These are phyloP conservation scores for Palythoa heliodiscus DNA, from an alignment of 92 coral and sea anemone species.

Conservation along the genomic window DNA sequence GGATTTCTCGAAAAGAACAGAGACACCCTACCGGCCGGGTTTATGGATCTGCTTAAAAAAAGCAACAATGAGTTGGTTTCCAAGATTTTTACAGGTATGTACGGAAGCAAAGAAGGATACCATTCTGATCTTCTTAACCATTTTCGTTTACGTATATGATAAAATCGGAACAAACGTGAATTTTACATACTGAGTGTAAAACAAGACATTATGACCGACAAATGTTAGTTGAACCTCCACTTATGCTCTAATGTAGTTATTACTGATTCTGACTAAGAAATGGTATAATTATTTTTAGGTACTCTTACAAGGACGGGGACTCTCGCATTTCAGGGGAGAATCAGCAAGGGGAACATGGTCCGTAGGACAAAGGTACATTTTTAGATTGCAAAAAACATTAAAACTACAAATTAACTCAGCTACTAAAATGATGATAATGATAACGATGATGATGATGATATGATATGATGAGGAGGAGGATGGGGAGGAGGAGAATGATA, in stretches of 20 bases:
- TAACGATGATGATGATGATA: neutral
- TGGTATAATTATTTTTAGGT: conserved; percentile 38
- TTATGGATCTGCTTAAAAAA: conserved; percentile 67
- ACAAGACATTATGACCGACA: too few species aligned
- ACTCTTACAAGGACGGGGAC: conserved; percentile 82
- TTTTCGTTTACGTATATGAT: too few species aligned
- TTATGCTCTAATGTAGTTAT: too few species aligned
- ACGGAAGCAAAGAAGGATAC: too few species aligned
- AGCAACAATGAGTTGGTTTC: conserved; percentile 73
- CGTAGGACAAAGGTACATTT: conserved; percentile 57
- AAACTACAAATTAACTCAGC: too few species aligned
- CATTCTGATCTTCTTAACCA: too few species aligned
- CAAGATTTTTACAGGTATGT: conserved; percentile 71
- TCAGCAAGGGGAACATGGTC: conserved; percentile 69
- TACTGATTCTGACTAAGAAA: neutral
- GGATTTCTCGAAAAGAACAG: conserved; percentile 90
- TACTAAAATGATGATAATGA: neutral
- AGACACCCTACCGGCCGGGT: conserved; percentile 76
- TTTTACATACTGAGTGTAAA: too few species aligned
- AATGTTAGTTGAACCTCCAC: too few species aligned
- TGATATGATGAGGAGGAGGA: neutral
- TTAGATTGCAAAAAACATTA: too few species aligned
- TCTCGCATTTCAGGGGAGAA: conserved; percentile 73
- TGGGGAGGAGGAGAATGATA: too few species aligned
- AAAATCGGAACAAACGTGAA: too few species aligned